Base-by-base conservation (phyloP, 2,797 vertebrate genomes). In the Vespertilio murinus region DNA sequence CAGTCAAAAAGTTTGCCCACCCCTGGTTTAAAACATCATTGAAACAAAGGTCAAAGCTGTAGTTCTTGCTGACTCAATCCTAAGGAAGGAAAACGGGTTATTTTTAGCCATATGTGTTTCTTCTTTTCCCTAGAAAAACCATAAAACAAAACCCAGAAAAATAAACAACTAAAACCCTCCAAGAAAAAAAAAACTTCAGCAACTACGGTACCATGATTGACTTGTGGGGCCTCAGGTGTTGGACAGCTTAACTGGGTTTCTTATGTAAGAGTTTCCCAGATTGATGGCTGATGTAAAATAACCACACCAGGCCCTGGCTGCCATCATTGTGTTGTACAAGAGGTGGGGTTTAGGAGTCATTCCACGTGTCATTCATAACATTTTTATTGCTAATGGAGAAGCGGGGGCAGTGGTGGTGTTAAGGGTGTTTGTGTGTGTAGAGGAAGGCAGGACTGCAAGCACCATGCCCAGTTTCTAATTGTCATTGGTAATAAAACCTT, bases 241-340 rank as follows among this genome's bases (percentile, higher is more conserved):
- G 17, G 18, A 71, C 47, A 38, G 28, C 42, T 49, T 71, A 71
- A 54, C 12, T 71, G 30, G 30, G 9, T 74, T 79, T 90, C 49
- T 78, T 70, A 30, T 40, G 22, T 6, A 79, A 78, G 30, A 67
- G 28, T 83, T 95, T 95, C 91, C 79, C 18, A 83, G 52, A 65
- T 83, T 59, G 82, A 71, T 69, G 30, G 6, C 25, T 81, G 22
- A 80, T 40, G 2, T 25, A 23, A 65, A 54, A 77, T 52, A 85
- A 54, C 49, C 40, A 11, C 45, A 5, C 28, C 69, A 74, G 47
- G 79, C 3, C 33, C n/a, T 74, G 40, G 61, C 70, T 88, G 20
- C 79, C 61, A 42, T 85, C 64, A 70, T 83, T 92, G 88, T 96
- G 73, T 77, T 86, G 6, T 89, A 45, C 71, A 70, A 65, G 40